Percentiles rank a stretch among this genome's conserved stretches.
phyloP scores from a whole-genome alignment of 2,113 vertebrate genomes.

The Chaetorhynchus papuensis region DNA sequence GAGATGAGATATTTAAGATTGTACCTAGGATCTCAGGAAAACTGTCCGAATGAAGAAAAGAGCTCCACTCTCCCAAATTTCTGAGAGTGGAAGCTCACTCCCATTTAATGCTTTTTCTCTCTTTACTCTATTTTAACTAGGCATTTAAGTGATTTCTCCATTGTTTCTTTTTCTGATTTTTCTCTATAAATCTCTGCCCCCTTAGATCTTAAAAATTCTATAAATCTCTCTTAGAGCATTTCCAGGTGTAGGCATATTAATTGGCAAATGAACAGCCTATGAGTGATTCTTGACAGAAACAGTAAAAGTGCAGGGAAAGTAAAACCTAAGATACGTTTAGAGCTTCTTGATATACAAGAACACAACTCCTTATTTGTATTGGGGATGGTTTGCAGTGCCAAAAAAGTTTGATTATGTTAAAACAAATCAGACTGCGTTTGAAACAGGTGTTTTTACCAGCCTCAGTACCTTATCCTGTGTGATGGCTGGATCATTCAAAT shows the following conservation, averaged over 20 bases:
- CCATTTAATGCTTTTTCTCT: neutral
- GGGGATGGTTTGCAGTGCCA: neutral
- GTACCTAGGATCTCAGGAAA: neutral
- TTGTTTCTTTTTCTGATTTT: too few relatives aligned
- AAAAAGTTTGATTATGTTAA: neutral
- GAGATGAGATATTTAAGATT: neutral
- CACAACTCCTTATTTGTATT: neutral
- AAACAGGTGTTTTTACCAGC: neutral
- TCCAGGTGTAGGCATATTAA: too few relatives aligned
- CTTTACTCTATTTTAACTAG: neutral
- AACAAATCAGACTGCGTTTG: neutral
- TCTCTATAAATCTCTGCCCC: too few relatives aligned
- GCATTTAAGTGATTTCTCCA: too few relatives aligned
- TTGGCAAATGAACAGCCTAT: neutral
- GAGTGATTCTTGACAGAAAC: neutral
- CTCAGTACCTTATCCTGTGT: neutral
- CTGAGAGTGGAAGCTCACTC: neutral
- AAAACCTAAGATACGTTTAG: neutral
- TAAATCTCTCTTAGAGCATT: too few relatives aligned
- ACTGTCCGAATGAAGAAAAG: neutral
- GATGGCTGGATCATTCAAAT: neutral
- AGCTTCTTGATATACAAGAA: neutral
- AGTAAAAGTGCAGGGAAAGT: neutral
- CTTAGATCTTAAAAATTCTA: too few relatives aligned
- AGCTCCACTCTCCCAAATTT: neutral